Percentiles rank a stretch among this genome's conserved stretches.
These are phyloP conservation scores for Tachina lurida DNA, from an alignment of 2,888 invertebrate species.

Conservation along the genomic window DNA sequence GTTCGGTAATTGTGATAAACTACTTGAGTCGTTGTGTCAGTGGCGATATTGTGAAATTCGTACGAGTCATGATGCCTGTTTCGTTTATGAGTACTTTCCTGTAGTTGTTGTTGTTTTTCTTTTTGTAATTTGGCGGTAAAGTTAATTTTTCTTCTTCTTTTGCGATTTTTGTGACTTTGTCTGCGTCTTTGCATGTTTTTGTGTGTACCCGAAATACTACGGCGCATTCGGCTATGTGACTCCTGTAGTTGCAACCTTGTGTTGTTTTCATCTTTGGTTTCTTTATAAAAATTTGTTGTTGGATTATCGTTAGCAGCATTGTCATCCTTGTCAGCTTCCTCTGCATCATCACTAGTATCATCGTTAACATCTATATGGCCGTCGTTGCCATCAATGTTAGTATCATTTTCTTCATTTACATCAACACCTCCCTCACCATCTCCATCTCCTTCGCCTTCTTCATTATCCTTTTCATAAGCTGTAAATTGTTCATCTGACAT, in stretches of 20 bases:
- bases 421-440: slow-evolving; percentile 2
- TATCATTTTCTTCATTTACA: slow-evolving; percentile 2
- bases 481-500: slow-evolving; percentile 71
- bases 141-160: slow-evolving; percentile 48
- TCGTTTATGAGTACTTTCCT: neutral
- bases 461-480: slow-evolving; percentile 65
- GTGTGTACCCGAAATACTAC: slow-evolving; percentile 33
- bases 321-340: slow-evolving; percentile 24
- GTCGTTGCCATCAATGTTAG: neutral
- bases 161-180: slow-evolving; percentile 33
- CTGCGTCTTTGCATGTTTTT: slow-evolving; percentile 28
- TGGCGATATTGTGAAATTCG: slow-evolving; percentile 14
- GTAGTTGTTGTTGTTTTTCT: slow-evolving; percentile 34
- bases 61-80: slow-evolving; percentile 10
- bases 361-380: neutral
- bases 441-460: slow-evolving; percentile 17
- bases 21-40: neutral
- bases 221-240: slow-evolving; percentile 55
- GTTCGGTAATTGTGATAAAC: slow-evolving; percentile 15
- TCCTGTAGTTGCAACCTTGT: slow-evolving; percentile 23
- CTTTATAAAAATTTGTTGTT: slow-evolving; percentile 42
- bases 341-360: slow-evolving; percentile 8
- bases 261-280: slow-evolving; percentile 14
- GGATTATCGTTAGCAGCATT: slow-evolving; percentile 54
- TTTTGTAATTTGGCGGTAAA: slow-evolving; percentile 63